Conservation (phyloP, 2,113 vertebrate genomes). For the Sprattus sprattus region DNA sequence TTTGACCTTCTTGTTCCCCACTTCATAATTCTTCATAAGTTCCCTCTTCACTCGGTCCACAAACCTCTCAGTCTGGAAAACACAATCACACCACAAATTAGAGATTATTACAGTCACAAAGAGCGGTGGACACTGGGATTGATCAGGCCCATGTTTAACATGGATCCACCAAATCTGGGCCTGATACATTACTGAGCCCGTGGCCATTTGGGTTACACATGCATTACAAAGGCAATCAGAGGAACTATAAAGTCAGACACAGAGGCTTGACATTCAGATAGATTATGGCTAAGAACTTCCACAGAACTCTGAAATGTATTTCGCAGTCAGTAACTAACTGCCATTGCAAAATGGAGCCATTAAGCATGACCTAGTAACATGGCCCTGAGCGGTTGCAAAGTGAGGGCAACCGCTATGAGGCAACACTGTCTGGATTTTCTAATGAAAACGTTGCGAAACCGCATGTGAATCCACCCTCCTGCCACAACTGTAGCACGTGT, state of each 20-base stretch:
- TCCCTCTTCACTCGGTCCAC: constrained; percentile 6
- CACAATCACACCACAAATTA: neutral
- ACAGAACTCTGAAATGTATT: neutral
- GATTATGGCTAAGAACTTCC: neutral
- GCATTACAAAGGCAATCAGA: neutral
- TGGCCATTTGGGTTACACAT: neutral
- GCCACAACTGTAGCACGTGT: neutral
- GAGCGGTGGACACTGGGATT: neutral
- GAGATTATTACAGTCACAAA: neutral
- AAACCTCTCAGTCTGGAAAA: constrained; percentile 1
- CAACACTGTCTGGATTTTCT: neutral
- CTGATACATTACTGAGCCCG: neutral
- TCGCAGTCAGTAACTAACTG: neutral
- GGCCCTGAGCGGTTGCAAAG: neutral
- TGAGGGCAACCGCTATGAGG: neutral
- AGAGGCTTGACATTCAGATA: neutral
- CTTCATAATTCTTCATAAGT: no score
- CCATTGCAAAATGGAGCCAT: neutral
- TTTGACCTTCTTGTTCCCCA: no score
- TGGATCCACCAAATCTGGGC: neutral
- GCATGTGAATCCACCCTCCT: neutral
- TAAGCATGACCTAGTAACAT: neutral
- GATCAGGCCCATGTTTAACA: neutral
- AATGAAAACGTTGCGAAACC: neutral
- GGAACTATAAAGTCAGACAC: neutral